Base-by-base conservation (phyloP, 2,888 invertebrate species). In the Exephanes ischioxanthus region DNA sequence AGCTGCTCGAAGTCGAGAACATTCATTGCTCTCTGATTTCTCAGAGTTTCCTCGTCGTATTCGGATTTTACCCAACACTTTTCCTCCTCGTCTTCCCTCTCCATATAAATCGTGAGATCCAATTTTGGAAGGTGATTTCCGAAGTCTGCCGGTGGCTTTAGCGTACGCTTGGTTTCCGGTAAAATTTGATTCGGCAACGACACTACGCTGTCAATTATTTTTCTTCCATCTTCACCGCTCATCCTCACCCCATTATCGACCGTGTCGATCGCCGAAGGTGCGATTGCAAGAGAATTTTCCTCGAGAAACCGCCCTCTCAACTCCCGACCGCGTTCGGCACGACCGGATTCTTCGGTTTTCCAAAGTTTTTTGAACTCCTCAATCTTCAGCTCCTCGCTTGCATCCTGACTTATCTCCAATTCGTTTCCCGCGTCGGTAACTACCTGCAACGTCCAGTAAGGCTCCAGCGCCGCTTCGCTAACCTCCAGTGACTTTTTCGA, bases 381-480 rank as follows among this genome's bases (percentile, higher is more conserved):
- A 41, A 92, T 89, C 45, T 88, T 87, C n/a, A 71, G 51, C 14
- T 91, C 89, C 41, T 84, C 83, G 2, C 41, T 77, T 16, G 84
- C 84, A 87, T 91, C 87, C 41, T 26, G 53, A 72, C 67, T 53
- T 26, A 91, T 87, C 82, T 90, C 88, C 3, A 88, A 1, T 6
- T 66, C 80, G 53, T 80, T 85, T 1, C 30, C 87, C 16, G 53
- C 14, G 48, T 91, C 89, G 2, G 83, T 84, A 58, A 90, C 79
- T 26, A 89, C 77, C 61, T 90, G 91, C 2, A 91, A 77, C 30
- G 79, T 78, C 91, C 91, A 91, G 55, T 84, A 87, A 3, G 91
- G 91, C 0, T 87, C 3, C n/a, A 88, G 82, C 14, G 82, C 26
- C 9, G 66, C 37, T 66, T 68, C 33, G 1, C 30, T 22, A 22